Evolutionary conservation across 2,888 invertebrate genomes (phyloP).

Genomic region (Xylota segnis): DNA sequence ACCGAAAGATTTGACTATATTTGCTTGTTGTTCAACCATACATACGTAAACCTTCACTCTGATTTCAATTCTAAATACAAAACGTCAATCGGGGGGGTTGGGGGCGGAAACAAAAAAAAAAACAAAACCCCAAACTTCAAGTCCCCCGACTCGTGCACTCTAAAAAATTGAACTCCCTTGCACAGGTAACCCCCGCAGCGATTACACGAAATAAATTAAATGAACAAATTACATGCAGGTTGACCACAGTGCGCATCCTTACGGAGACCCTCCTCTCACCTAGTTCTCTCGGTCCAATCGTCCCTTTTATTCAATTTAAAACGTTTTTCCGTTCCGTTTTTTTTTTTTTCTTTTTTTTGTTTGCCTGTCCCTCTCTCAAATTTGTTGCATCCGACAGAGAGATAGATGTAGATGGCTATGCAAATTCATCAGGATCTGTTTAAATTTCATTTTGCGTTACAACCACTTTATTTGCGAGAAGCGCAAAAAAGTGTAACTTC

Average conservation of each 20-base stretch:
- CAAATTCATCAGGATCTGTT: constrained; percentile 59
- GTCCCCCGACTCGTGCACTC: constrained; percentile 38
- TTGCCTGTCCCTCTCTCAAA: constrained; percentile 26
- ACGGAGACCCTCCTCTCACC: neutral
- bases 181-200: constrained; percentile 1
- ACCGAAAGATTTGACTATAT: too few species aligned
- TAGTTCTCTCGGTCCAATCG: constrained; percentile 15
- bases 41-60: too few species aligned
- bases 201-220: constrained; percentile 50
- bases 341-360: neutral
- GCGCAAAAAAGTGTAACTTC: constrained; percentile 48
- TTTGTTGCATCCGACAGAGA: constrained; percentile 41
- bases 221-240: constrained; percentile 31
- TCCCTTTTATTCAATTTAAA: constrained; percentile 46
- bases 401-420: constrained; percentile 35
- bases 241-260: constrained; percentile 34
- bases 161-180: constrained; percentile 48
- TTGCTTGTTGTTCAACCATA: too few species aligned
- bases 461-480: constrained; percentile 62
- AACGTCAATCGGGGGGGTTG: too few species aligned
- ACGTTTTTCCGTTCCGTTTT: constrained; percentile 16
- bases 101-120: too few species aligned
- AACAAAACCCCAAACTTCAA: neutral
- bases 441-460: constrained; percentile 64
- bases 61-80: too few species aligned